phyloP scores from a whole-genome alignment of 1,140 invertebrate genomes.

The Zophobas atratus region DNA sequence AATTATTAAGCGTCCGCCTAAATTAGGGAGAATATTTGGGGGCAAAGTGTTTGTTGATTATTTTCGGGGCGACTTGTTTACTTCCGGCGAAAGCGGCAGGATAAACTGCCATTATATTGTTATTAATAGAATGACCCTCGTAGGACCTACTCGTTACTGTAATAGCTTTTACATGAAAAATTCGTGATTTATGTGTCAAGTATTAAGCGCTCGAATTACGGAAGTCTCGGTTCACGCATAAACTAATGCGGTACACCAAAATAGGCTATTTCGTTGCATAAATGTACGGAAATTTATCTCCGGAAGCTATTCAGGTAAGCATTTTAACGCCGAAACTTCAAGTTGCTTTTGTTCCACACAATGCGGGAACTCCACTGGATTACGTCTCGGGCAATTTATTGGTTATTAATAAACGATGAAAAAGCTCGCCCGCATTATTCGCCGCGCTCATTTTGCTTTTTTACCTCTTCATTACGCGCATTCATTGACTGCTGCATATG shows the following conservation, averaged over 20 bases:
- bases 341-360: slow-evolving; percentile 26
- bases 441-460: neutral
- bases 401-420: slow-evolving; percentile 27
- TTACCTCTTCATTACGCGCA: neutral
- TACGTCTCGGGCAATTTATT: slow-evolving; percentile 1
- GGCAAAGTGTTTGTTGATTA: slow-evolving; percentile 37
- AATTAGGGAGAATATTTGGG: neutral
- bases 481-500: too few relatives aligned
- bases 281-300: slow-evolving; percentile 39
- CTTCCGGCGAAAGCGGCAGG: slow-evolving; percentile 40
- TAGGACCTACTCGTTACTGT: slow-evolving; percentile 52
- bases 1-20: neutral
- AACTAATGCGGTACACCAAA: slow-evolving; percentile 48
- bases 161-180: slow-evolving; percentile 56
- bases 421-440: slow-evolving; percentile 1
- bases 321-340: slow-evolving; percentile 27
- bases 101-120: slow-evolving; percentile 54
- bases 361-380: slow-evolving; percentile 5
- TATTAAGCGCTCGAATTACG: slow-evolving; percentile 52
- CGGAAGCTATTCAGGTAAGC: slow-evolving; percentile 41
- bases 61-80: slow-evolving; percentile 42
- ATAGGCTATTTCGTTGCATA: slow-evolving; percentile 40
- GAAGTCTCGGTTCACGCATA: slow-evolving; percentile 48
- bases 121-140: slow-evolving; percentile 58
- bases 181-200: slow-evolving; percentile 54